Conservation (phyloP, 2,888 invertebrate genomes). For the Ectobius pallidus region DNA sequence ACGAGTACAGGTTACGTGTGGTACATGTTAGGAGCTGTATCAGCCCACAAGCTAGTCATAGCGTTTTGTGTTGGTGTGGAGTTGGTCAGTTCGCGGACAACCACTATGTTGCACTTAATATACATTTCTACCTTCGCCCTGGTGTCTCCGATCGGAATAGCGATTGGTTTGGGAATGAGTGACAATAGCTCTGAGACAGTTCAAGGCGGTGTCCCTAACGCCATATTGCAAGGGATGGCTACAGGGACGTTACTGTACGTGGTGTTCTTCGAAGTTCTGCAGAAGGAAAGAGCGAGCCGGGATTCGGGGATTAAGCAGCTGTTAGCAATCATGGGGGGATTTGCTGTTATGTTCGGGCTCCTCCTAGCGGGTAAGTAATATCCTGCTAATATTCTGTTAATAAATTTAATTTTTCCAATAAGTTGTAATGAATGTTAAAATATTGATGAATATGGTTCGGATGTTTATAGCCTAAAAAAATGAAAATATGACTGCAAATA, state of each 20-base stretch:
- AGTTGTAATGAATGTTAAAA: no score
- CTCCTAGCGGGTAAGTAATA: constrained; percentile 66
- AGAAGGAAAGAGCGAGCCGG: constrained; percentile 60
- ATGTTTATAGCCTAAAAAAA: no score
- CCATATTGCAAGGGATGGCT: constrained; percentile 77
- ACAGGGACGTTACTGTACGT: constrained; percentile 93
- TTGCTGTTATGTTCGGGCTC: constrained; percentile 73
- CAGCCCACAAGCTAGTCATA: constrained; percentile 85
- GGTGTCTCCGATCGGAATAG: constrained; percentile 79
- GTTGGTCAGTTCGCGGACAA: constrained; percentile 73
- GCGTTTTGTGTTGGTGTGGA: constrained; percentile 90
- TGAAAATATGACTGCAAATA: no score
- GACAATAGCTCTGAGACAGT: constrained; percentile 61
- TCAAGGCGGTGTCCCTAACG: constrained; percentile 61
- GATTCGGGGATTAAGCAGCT: constrained; percentile 68
- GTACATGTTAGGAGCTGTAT: constrained; percentile 84
- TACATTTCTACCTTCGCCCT: constrained; percentile 79
- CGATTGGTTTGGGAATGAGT: constrained; percentile 66
- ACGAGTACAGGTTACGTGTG: constrained; percentile 65
- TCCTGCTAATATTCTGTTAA: neutral
- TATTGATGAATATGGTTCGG: no score
- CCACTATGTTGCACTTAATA: constrained; percentile 63
- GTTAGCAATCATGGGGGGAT: constrained; percentile 70
- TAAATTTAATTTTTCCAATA: neutral
- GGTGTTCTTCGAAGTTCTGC: constrained; percentile 94